Base-by-base conservation (phyloP, 1,140 invertebrate species). In the Cephus cinctus region DNA sequence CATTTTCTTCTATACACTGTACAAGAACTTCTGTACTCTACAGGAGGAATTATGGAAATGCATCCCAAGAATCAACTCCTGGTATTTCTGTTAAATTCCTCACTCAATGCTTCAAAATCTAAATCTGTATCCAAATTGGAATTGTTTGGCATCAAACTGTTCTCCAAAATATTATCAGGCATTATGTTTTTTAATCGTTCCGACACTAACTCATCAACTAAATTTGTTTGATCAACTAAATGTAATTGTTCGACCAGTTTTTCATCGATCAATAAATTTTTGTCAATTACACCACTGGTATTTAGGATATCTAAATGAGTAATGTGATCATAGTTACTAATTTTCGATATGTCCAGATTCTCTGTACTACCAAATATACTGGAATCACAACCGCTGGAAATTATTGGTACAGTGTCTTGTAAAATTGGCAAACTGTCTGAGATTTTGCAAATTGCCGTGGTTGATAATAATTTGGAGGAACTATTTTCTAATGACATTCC, bases 171-270 rank as follows among this genome's bases (percentile, higher is more conserved):
- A 62, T 67, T 71, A 45, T 73, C 71, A 0, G 68, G 66, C 52
- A 73, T 71, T 1, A 75, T 73, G 31, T 64, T 73, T 30, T 73
- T 75, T 4, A 75, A 42, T 52, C 70, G 61, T 44, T 75, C 71
- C 0, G 65, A 69, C 4, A 74, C 71, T 12, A 75, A 21, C 35
- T 74, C 69, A 45, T 74, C 71, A 3, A 73, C 69, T 22, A 74
- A 62, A 48, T 68, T 65, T 1, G 69, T 57, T 45, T 72, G 71
- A 35, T 74, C 70, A 1, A 67, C 67, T 4, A 73, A 46, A 47
- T 73, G 65, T 18, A 73, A 43, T 3, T 73, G 69, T 20, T 75
- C 71, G 1, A 68, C 71, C 19, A 75, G 56, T 47, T 75, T 75
- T 16, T 73, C 71, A 35, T 75, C 71, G 8, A 75, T 73, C 47